A percentile compares a stretch with the other conserved stretches of the same genome.
phyloP scores from a whole-genome alignment of 2,888 invertebrate species.

The Syrphus vitripennis region DNA sequence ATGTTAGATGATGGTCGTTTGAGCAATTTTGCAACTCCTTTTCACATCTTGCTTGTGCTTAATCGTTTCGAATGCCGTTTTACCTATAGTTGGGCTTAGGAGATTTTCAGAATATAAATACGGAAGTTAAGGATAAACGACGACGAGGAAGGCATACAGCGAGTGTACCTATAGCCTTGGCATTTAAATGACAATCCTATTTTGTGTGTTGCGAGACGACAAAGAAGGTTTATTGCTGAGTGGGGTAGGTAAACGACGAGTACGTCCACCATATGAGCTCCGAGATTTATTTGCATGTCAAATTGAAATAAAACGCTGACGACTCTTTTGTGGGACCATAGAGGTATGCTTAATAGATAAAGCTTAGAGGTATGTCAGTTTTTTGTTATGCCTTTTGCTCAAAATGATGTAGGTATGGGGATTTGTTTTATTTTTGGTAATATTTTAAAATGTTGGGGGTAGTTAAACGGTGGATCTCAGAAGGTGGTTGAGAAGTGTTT shows the following conservation, averaged over 20 bases:
- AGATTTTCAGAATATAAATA: constrained; percentile 43
- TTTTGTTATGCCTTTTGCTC: too few species aligned
- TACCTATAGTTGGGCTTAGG: not conserved
- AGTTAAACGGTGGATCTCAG: too few species aligned
- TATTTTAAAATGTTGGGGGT: too few species aligned
- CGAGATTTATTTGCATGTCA: constrained; percentile 70
- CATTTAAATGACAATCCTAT: constrained; percentile 68
- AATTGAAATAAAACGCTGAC: constrained; percentile 67
- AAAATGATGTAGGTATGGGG: too few species aligned
- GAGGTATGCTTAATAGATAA: too few species aligned
- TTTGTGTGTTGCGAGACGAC: constrained; percentile 35
- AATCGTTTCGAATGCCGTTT: not conserved
- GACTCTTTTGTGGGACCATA: too few species aligned
- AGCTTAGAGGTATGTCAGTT: too few species aligned
- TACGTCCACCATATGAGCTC: constrained; percentile 45
- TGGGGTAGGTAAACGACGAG: constrained; percentile 17
- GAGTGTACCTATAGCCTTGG: constrained; percentile 55
- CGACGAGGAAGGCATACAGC: constrained; percentile 51
- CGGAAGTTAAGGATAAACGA: constrained; percentile 55
- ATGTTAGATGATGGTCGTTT: not conserved
- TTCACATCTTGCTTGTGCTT: too few species aligned
- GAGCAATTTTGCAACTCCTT: not conserved
- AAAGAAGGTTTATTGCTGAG: constrained; percentile 48
- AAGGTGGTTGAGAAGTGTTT: too few species aligned
- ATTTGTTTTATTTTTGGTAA: too few species aligned